Conservation (phyloP, 2,888 invertebrate genomes). For the Panzeria rudis region DNA sequence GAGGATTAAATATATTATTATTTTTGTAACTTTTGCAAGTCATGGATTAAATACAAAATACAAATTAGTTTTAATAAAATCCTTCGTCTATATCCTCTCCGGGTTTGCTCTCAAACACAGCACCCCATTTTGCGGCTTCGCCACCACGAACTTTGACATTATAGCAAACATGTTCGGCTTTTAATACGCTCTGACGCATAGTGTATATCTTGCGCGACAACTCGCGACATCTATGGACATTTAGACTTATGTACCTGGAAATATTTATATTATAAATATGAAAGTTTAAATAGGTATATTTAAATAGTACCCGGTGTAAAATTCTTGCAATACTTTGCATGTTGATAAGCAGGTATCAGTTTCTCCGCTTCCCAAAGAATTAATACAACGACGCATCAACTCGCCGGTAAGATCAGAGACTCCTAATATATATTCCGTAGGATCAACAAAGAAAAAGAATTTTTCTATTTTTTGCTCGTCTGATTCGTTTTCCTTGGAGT, state of each 20-base stretch:
- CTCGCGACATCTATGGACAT: constrained; percentile 85
- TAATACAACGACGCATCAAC: constrained; percentile 94
- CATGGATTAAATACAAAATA: neutral
- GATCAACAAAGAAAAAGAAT: constrained; percentile 82
- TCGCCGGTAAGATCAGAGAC: constrained; percentile 95
- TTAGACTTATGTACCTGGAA: constrained; percentile 84
- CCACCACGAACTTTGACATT: constrained; percentile 91
- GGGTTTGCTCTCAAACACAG: constrained; percentile 82
- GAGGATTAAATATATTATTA: constrained; percentile 58
- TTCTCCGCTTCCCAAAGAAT: constrained; percentile 91
- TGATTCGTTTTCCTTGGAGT: neutral
- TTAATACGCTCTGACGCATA: constrained; percentile 89
- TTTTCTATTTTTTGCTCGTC: constrained; percentile 52
- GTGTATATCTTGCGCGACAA: constrained; percentile 89
- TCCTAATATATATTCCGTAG: constrained; percentile 88
- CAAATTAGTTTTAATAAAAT: constrained; percentile 76
- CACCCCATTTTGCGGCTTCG: constrained; percentile 87
- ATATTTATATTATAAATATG: constrained; percentile 55
- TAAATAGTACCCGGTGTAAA: constrained; percentile 79
- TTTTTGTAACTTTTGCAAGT: neutral
- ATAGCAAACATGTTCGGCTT: constrained; percentile 94
- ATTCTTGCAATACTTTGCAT: constrained; percentile 88
- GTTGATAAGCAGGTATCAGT: constrained; percentile 88
- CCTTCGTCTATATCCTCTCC: constrained; percentile 84
- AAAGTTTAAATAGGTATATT: neutral